These are phyloP conservation scores for Anthoscopus minutus DNA, from an alignment of 2,113 vertebrate genomes.

Conservation along the genomic window DNA sequence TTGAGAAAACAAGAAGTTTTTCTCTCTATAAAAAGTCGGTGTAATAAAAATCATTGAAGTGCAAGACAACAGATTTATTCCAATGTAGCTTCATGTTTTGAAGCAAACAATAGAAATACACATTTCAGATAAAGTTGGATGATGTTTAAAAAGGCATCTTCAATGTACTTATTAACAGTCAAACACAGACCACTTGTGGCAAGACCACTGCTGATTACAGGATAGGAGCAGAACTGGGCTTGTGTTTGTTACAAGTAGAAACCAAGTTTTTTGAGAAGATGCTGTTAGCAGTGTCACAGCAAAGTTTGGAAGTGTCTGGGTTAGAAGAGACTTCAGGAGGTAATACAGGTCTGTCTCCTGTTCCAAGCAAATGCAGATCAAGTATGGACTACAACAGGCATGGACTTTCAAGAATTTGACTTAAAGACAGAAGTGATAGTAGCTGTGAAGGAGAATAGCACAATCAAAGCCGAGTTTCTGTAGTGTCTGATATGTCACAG, in stretches of 20 bases:
- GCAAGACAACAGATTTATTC: not conserved
- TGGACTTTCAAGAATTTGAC: not conserved
- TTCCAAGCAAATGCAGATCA: not conserved
- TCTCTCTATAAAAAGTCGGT: not conserved
- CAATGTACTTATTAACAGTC: not conserved
- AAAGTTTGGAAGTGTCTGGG: not conserved
- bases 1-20: not conserved
- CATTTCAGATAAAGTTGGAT: not conserved
- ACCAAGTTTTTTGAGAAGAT: not conserved
- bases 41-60: not conserved
- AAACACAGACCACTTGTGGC: not conserved
- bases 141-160: not conserved
- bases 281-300: not conserved
- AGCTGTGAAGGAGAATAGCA: not conserved
- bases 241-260: not conserved
- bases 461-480: not conserved
- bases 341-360: not conserved
- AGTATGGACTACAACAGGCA: not conserved
- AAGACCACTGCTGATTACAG: not conserved
- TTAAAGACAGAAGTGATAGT: not conserved
- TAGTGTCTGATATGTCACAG: not conserved
- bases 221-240: not conserved
- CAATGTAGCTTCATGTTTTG: not conserved
- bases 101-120: not conserved
- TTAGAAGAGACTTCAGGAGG: not conserved